These are phyloP conservation scores for Limulus polyphemus DNA, from an alignment of 2,888 invertebrate genomes.

Conservation along the genomic window DNA sequence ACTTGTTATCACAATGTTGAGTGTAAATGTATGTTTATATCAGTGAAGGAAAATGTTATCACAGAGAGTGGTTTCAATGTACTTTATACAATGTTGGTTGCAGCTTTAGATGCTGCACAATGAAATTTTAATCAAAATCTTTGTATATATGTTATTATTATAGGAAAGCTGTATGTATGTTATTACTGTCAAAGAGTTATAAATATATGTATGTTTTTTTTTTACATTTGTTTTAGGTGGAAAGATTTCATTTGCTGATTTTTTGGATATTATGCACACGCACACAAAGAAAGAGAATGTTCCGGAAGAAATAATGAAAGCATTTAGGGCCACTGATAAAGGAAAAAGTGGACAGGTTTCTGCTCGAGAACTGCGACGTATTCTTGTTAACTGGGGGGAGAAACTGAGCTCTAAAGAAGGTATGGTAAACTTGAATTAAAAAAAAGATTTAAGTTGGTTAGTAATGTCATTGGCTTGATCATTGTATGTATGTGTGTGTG, in stretches of 20 bases:
- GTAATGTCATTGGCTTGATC: neutral
- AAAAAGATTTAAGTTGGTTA: too few relatives aligned
- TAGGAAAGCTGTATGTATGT: too few relatives aligned
- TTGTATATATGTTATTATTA: too few relatives aligned
- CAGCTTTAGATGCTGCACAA: too few relatives aligned
- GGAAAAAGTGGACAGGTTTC: slow-evolving; percentile 55
- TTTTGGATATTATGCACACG: slow-evolving; percentile 85
- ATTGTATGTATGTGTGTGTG: neutral
- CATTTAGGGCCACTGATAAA: slow-evolving; percentile 74
- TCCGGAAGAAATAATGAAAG: slow-evolving; percentile 69
- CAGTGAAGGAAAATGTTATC: too few relatives aligned
- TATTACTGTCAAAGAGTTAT: too few relatives aligned
- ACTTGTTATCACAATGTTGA: too few relatives aligned
- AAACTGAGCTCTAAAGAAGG: slow-evolving; percentile 54
- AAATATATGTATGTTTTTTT: too few relatives aligned
- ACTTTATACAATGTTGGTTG: too few relatives aligned
- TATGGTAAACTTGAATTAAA: slow-evolving; percentile 30
- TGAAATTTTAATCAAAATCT: too few relatives aligned
- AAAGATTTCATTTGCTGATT: slow-evolving; percentile 88
- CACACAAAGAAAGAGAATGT: slow-evolving; percentile 67
- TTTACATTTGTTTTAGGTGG: slow-evolving; percentile 47
- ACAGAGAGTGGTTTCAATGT: too few relatives aligned
- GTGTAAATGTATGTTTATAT: too few relatives aligned
- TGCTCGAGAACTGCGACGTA: slow-evolving; percentile 66
- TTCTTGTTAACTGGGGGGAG: slow-evolving; percentile 86